A percentile compares a stretch with the other conserved stretches of the same genome.
Evolutionary conservation across 2,888 invertebrate species (phyloP).

Genomic region (Acanthoscelides obtectus): DNA sequence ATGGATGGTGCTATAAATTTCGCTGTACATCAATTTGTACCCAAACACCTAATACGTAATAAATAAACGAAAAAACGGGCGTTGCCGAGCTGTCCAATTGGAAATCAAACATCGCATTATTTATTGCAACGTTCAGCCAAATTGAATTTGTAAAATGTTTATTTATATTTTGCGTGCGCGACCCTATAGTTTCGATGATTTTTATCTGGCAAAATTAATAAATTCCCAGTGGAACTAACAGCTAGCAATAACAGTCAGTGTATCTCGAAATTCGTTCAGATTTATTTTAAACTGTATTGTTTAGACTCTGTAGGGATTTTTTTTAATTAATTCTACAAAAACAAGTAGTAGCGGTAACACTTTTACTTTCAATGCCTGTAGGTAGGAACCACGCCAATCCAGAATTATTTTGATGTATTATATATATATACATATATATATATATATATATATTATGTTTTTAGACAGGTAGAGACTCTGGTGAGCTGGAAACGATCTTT

Average conservation of each 20-base stretch:
- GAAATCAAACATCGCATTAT: not conserved
- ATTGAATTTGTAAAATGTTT: not conserved
- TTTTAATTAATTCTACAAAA: too few species aligned
- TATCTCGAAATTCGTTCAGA: not conserved
- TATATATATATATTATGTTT: too few species aligned
- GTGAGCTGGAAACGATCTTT: too few species aligned
- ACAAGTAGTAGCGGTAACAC: too few species aligned
- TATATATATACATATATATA: too few species aligned
- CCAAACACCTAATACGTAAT: not conserved
- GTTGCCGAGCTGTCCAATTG: not conserved
- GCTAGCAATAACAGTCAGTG: not conserved
- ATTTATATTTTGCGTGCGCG: not conserved
- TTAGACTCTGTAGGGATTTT: too few species aligned
- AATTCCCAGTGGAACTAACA: not conserved
- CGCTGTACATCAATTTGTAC: not conserved
- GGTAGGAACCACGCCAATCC: too few species aligned
- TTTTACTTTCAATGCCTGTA: too few species aligned
- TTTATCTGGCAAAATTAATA: not conserved
- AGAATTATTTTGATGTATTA: too few species aligned
- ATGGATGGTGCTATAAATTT: not conserved
- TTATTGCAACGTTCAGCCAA: not conserved
- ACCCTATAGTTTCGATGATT: not conserved
- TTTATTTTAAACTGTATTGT: not conserved
- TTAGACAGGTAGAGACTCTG: too few species aligned
- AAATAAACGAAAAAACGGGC: not conserved